Percentiles rank a stretch among this genome's conserved stretches.
Conservation (phyloP, 2,888 invertebrate genomes). For the Nudaria mundana region DNA sequence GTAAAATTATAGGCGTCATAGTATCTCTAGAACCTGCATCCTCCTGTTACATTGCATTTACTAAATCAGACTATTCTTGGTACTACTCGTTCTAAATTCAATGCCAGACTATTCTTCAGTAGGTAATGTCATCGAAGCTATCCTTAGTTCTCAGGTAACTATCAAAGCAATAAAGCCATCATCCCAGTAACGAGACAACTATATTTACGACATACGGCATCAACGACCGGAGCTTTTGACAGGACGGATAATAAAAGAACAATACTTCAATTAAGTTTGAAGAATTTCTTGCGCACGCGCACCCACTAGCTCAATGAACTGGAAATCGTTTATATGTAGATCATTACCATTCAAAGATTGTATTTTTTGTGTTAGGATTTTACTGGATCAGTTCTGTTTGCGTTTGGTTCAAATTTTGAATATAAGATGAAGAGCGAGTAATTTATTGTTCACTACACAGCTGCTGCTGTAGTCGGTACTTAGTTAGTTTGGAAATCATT, state of each 20-base stretch:
- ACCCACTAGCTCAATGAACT: constrained; percentile 28
- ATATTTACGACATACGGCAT: constrained; percentile 10
- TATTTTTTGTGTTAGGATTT: constrained; percentile 41
- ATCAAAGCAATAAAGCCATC: neutral
- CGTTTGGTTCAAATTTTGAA: too few species aligned
- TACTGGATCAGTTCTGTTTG: constrained; percentile 28
- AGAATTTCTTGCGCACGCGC: constrained; percentile 38
- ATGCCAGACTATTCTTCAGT: neutral
- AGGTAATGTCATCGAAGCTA: neutral
- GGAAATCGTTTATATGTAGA: constrained; percentile 30
- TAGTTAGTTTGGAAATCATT: too few species aligned
- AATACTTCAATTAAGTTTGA: constrained; percentile 33
- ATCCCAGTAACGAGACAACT: constrained; percentile 2
- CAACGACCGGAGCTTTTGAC: constrained; percentile 25
- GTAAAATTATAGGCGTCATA: too few species aligned
- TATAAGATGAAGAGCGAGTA: too few species aligned
- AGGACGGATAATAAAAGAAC: constrained; percentile 42
- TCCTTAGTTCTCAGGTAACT: too few species aligned
- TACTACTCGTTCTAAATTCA: too few species aligned
- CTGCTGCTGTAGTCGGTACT: too few species aligned
- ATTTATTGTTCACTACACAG: too few species aligned
- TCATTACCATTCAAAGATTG: constrained; percentile 40
- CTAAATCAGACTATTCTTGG: too few species aligned
- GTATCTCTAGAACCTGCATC: too few species aligned
- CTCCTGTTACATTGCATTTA: too few species aligned